Base-by-base conservation (phyloP, 2,888 invertebrate species). In the Willowsia nigromaculata region DNA sequence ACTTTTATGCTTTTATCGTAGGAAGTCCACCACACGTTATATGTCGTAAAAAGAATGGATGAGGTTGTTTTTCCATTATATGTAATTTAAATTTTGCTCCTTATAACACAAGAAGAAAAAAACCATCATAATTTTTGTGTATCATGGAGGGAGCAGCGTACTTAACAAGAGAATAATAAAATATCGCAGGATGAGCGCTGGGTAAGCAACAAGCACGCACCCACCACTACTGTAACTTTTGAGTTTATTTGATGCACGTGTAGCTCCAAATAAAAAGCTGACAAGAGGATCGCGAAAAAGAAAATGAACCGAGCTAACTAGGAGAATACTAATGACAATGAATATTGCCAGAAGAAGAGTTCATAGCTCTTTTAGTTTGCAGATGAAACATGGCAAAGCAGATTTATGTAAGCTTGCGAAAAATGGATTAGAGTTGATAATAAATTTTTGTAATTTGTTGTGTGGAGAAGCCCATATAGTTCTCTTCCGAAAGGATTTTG, bases 181-280 rank as follows among this genome's bases (percentile, higher is more conserved):
- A 50, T 50, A 50, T 11, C n/a, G 6, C 15, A 50, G 56, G 2
- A 56, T 56, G 18, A 25, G 4, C 25, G 22, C 5, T 56, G 56
- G 22, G 56, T 3, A n/a, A 65, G 33, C 37, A 37, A 40, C 18
- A n/a, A n/a, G n/a, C n/a, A n/a, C n/a, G 9, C 37, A 37, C 37
- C 68, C 37, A 68, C 68, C 5, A 40, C 65, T 9, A 33, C 65
- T 11, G 30, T 47, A 50, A 18, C 30, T 30, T 22, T 37, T n/a
- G n/a, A n/a, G n/a, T n/a, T n/a, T 47, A 53, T 62, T 81, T 81
- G 37, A 81, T 81, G 81, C 81, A 81, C 81, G 81, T 80, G 80
- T 22, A 25, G 56, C 1, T 30, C 7, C 22, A 27, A 43, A 59
- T 27, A 13, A 59, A 25, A 27, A n/a, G n/a, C 27, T 59, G 22